Conservation (phyloP, 92 coral and sea anemone genomes). For the Phymanthus crucifer region DNA sequence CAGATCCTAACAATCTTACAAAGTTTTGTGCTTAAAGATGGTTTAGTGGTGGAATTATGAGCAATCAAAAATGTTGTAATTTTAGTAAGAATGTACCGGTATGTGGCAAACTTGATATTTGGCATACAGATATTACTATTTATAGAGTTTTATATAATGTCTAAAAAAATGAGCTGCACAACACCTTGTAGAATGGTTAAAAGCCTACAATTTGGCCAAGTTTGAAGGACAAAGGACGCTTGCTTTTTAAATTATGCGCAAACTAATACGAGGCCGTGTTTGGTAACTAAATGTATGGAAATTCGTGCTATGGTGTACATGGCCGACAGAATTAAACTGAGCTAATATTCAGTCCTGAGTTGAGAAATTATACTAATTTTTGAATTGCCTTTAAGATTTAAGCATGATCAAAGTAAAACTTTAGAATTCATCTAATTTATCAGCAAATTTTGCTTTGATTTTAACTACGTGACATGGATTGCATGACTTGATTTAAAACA, state of each 20-base stretch:
- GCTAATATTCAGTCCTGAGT: slow-evolving; percentile 1
- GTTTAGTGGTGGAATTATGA: too few relatives aligned
- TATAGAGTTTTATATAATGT: too few relatives aligned
- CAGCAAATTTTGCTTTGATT: not conserved
- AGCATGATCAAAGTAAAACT: slow-evolving; percentile 7
- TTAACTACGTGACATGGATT: slow-evolving; percentile 3
- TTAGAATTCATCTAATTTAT: not conserved
- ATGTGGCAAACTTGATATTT: too few relatives aligned
- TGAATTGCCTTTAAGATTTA: slow-evolving; percentile 1
- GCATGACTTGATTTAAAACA: slow-evolving; percentile 1
- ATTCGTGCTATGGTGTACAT: not conserved
- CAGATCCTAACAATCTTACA: too few relatives aligned
- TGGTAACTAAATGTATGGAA: slow-evolving; percentile 4
- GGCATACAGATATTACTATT: too few relatives aligned
- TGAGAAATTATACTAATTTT: not conserved
- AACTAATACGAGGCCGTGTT: slow-evolving; percentile 3
- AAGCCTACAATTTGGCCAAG: slow-evolving; percentile 5
- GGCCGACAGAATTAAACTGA: slow-evolving; percentile 5
- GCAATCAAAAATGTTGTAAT: too few relatives aligned
- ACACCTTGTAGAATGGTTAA: slow-evolving; percentile 7
- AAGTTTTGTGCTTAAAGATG: too few relatives aligned
- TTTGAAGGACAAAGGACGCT: not conserved
- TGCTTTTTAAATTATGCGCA: not conserved
- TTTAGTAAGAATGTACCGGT: too few relatives aligned
- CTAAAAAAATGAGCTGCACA: not conserved